Evolutionary conservation across 2,888 invertebrate species (phyloP).

Genomic region (Piscicola geometra): DNA sequence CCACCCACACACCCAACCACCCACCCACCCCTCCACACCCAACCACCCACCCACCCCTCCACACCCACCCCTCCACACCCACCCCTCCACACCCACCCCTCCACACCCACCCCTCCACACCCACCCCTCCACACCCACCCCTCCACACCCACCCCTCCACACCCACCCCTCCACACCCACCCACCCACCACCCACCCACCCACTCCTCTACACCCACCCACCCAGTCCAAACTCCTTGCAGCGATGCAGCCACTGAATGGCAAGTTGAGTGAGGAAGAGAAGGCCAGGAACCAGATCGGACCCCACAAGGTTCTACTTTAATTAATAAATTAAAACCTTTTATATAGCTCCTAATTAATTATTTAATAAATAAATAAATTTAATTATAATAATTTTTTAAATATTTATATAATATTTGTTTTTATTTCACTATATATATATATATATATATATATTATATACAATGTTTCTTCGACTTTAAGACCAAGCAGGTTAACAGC

Average conservation of each 20-base stretch:
- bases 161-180: neutral
- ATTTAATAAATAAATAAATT: too few relatives aligned
- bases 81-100: neutral
- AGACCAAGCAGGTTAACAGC: too few relatives aligned
- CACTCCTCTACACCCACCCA: neutral
- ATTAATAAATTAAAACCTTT: too few relatives aligned
- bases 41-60: neutral
- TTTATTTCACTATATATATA: too few relatives aligned
- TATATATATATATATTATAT: too few relatives aligned
- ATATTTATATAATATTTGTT: too few relatives aligned
- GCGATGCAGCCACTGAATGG: slow-evolving; percentile 76
- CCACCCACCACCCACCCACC: too few relatives aligned
- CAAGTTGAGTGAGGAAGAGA: slow-evolving; percentile 74
- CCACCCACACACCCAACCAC: neutral
- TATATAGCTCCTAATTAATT: too few relatives aligned
- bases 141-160: too few relatives aligned
- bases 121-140: neutral
- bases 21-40: neutral
- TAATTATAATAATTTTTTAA: too few relatives aligned
- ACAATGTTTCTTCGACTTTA: too few relatives aligned
- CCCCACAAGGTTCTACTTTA: slow-evolving; percentile 69
- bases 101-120: neutral
- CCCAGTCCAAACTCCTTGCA: slow-evolving; percentile 67
- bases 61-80: too few relatives aligned
- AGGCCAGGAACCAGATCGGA: slow-evolving; percentile 73